Percentiles rank a stretch among this genome's conserved stretches.
These are phyloP conservation scores for Thamnophis sirtalis DNA, from an alignment of 2,113 vertebrate genomes.

Conservation along the genomic window DNA sequence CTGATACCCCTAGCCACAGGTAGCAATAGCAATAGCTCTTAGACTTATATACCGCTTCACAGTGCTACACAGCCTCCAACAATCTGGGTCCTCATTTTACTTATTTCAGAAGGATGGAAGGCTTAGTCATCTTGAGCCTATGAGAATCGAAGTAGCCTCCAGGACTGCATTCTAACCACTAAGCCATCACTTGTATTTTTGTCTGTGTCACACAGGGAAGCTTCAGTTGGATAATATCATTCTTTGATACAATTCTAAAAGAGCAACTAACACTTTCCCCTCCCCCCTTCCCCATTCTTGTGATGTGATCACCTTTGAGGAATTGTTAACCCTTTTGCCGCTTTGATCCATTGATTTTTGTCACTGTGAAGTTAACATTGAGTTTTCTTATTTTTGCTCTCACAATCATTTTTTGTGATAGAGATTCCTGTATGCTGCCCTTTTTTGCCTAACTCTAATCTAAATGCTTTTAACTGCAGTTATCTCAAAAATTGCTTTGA, in stretches of 20 bases:
- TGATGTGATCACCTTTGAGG: background rate
- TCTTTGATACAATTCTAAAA: background rate
- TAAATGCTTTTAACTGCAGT: background rate
- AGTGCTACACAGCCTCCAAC: too few relatives aligned
- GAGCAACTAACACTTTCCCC: background rate
- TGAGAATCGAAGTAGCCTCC: too few relatives aligned
- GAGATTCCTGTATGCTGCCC: background rate
- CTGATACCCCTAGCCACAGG: background rate
- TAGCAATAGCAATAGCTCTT: too few relatives aligned
- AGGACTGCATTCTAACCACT: too few relatives aligned
- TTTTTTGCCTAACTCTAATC: background rate
- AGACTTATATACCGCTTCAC: too few relatives aligned
- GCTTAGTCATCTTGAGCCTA: too few relatives aligned
- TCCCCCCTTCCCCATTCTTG: background rate
- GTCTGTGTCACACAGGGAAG: background rate
- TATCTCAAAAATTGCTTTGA: background rate
- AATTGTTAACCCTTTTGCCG: background rate
- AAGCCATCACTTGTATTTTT: background rate
- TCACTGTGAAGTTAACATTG: background rate
- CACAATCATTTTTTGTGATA: background rate
- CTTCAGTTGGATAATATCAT: background rate
- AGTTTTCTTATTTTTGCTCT: background rate
- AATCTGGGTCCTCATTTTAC: too few relatives aligned
- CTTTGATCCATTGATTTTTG: background rate
- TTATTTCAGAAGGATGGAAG: too few relatives aligned